Evolutionary conservation across 1,140 invertebrate species (phyloP).

Genomic region (Calliopsis andreniformis): DNA sequence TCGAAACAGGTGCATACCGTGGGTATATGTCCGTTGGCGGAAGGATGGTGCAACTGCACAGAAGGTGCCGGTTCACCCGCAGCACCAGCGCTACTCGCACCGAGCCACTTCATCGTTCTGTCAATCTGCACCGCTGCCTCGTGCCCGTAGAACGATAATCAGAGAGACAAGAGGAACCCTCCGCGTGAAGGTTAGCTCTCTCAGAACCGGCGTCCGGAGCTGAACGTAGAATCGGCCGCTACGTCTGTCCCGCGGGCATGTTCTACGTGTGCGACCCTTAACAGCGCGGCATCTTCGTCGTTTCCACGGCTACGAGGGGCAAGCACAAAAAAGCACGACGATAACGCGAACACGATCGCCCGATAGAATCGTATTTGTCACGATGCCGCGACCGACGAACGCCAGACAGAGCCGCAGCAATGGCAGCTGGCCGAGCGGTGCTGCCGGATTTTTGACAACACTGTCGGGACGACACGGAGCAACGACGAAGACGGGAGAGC

Average conservation of each 20-base stretch:
- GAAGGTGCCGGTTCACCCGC: slow-evolving; percentile 80
- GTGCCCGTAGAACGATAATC: slow-evolving; percentile 40
- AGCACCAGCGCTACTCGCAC: slow-evolving; percentile 76
- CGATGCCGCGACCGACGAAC: slow-evolving; percentile 46
- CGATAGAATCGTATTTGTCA: slow-evolving; percentile 40
- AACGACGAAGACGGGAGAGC: slow-evolving; percentile 40
- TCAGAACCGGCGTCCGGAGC: slow-evolving; percentile 61
- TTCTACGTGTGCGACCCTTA: slow-evolving; percentile 33
- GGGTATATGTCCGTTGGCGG: slow-evolving; percentile 79
- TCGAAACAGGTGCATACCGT: slow-evolving; percentile 64
- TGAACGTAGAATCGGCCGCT: slow-evolving; percentile 43
- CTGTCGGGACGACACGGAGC: slow-evolving; percentile 41
- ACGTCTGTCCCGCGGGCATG: slow-evolving; percentile 53
- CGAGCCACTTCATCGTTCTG: slow-evolving; percentile 80
- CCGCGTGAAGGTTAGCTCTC: slow-evolving; percentile 60
- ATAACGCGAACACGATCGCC: slow-evolving; percentile 24
- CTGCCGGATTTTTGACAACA: slow-evolving; percentile 71
- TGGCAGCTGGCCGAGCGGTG: slow-evolving; percentile 64
- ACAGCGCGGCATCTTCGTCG: slow-evolving; percentile 46
- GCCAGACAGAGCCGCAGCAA: slow-evolving; percentile 55
- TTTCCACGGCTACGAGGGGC: slow-evolving; percentile 51
- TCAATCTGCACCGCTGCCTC: slow-evolving; percentile 59
- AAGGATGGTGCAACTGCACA: slow-evolving; percentile 79
- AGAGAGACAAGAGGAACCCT: slow-evolving; percentile 41
- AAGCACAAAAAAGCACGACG: slow-evolving; percentile 18